Base-by-base conservation (phyloP, 2,888 invertebrate species). In the Crioceris asparagi region DNA sequence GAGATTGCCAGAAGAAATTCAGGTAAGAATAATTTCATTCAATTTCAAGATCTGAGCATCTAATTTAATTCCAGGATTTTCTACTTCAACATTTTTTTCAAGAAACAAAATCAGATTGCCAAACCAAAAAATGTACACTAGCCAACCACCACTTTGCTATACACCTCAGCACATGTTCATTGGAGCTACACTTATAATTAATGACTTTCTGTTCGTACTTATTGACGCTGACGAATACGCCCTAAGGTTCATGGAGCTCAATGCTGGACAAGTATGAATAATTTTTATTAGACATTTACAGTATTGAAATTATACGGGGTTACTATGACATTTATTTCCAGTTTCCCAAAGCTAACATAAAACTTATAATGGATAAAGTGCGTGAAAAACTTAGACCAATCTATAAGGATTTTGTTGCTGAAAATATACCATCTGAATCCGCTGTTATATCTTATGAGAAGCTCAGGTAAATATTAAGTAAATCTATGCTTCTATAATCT, bases 161-260 rank as follows among this genome's bases (percentile, higher is more conserved):
- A 74, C 76, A 1, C 77, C 86, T 4, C 71, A 77, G 48, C 82
- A 93, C 59, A 83, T 93, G 68, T 87, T 79, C 67, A 74, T 93
- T 15, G 93, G 93, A 2, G 82, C 84, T 15, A 74, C 74, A 29
- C 54, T 93, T 29, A 77, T 78, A 26, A 71, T 93, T 12, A 82
- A 83, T 57, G 76, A 78, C 47, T 88, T 86, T 54, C 64, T 77
- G 31, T 93, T 93, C 60, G 67, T 81, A 32, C 68, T 94, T 18
- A 68, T 77, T 1, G 78, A 79, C 2, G 88, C 90, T 2, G 93
- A 94, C 59, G 83, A 86, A 54, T 93, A 86, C 56, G 84, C 88
- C 0, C 64, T 91, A 33, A 72, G 81, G 29, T 92, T 86, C 56
- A 82, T 92, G 90, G 92, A 93, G 61, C 57, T 79, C 5, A 71